Conservation (phyloP, 1,140 invertebrate genomes). For the Hydropsyche tenuis region DNA sequence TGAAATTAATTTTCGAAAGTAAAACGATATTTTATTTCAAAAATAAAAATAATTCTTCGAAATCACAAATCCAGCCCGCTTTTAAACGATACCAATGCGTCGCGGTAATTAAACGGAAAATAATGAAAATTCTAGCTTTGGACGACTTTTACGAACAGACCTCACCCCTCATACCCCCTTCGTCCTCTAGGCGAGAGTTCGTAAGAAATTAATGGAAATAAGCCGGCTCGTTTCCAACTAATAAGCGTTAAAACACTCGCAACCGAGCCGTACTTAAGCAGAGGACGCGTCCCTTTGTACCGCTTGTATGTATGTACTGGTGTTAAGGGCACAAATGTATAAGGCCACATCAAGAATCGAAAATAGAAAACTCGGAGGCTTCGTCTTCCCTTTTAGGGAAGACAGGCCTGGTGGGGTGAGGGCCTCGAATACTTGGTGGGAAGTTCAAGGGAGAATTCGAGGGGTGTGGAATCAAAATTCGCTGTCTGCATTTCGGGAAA, state of each 20-base stretch:
- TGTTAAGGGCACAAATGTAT: background rate
- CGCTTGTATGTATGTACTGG: background rate
- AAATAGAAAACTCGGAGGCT: conserved; percentile 6
- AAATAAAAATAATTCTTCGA: too few relatives aligned
- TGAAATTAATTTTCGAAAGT: too few relatives aligned
- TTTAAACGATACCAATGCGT: background rate
- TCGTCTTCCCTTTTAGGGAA: background rate
- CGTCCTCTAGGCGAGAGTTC: background rate
- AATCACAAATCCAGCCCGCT: too few relatives aligned
- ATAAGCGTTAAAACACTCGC: conserved; percentile 22
- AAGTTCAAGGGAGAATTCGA: too few relatives aligned
- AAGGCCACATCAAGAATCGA: conserved; percentile 11
- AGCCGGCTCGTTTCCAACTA: conserved; percentile 1
- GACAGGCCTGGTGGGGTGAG: background rate
- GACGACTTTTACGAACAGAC: background rate
- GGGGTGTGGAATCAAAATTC: too few relatives aligned
- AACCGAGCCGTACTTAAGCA: background rate
- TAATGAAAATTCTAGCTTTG: conserved; percentile 4
- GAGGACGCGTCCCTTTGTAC: conserved; percentile 11
- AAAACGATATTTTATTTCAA: too few relatives aligned
- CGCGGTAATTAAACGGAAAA: background rate
- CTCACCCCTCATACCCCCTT: background rate
- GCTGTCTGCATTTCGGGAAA: too few relatives aligned
- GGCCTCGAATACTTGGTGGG: background rate
- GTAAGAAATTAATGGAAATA: conserved; percentile 25